Evolutionary conservation across 2,113 vertebrate species (phyloP).

Genomic region (Eulacestoma nigropectus): DNA sequence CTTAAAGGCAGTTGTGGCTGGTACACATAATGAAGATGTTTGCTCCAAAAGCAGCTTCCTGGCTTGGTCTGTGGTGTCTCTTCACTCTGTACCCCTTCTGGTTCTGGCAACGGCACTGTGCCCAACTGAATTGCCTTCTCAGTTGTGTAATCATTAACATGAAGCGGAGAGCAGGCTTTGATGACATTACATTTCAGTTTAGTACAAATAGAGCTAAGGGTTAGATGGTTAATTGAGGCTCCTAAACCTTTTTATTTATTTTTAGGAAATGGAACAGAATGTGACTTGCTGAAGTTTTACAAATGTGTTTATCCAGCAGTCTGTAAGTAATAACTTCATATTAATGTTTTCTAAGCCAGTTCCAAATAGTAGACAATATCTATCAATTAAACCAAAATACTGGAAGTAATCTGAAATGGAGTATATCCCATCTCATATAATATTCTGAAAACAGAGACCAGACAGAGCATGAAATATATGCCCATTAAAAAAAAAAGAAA

Average conservation of each 20-base stretch:
- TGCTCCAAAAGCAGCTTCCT: neutral
- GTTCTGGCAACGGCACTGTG: neutral
- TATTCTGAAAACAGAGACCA: neutral
- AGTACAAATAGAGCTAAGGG: neutral
- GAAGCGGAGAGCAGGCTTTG: neutral
- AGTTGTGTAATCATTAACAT: neutral
- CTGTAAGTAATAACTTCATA: slow-evolving; percentile 64
- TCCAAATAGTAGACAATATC: neutral
- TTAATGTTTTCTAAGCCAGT: neutral
- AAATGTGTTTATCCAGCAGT: slow-evolving; percentile 71
- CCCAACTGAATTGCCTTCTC: neutral
- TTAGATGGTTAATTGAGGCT: neutral
- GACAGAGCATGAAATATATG: neutral
- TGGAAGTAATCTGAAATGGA: neutral
- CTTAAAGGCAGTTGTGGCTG: neutral
- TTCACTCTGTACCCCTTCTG: neutral
- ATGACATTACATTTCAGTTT: neutral
- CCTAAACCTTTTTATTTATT: neutral
- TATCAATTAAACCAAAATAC: neutral
- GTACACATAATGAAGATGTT: neutral
- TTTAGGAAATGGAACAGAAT: slow-evolving; percentile 73
- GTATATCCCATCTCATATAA: neutral
- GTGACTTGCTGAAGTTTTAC: slow-evolving; percentile 69
- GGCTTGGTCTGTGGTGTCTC: neutral
- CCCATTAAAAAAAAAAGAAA: neutral